phyloP scores from a whole-genome alignment of 2,113 vertebrate genomes.

The Himantopus leucocephalus region DNA sequence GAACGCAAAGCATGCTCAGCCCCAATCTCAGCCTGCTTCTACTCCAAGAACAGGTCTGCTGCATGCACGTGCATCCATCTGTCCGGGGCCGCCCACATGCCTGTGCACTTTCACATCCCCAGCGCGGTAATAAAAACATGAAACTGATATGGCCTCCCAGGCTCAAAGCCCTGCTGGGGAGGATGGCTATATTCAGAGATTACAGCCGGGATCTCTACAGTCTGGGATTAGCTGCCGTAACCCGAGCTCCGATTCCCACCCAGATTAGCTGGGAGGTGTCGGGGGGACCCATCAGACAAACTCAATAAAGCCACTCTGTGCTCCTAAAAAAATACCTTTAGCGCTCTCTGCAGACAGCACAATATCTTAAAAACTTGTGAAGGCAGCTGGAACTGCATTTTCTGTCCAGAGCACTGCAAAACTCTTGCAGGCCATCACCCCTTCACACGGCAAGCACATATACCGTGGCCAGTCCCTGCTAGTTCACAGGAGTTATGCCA shows the following conservation, averaged over 20 bases:
- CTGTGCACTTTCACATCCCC: background rate
- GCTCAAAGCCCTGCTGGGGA: background rate
- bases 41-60: background rate
- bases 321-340: background rate
- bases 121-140: background rate
- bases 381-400: background rate
- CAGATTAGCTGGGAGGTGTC: background rate
- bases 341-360: slow-evolving; percentile 4
- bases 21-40: background rate
- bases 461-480: background rate
- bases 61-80: background rate
- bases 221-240: slow-evolving; percentile 9
- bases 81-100: background rate
- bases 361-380: background rate
- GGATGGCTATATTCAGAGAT: background rate
- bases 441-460: fast-evolving
- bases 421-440: background rate
- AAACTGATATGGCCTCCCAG: background rate
- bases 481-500: fast-evolving
- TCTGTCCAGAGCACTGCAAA: background rate
- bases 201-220: background rate
- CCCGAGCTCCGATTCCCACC: background rate
- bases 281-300: background rate
- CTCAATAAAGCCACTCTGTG: background rate
- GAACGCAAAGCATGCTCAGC: background rate